phyloP scores from a whole-genome alignment of 2,113 vertebrate genomes.

The Carettochelys insculpta region DNA sequence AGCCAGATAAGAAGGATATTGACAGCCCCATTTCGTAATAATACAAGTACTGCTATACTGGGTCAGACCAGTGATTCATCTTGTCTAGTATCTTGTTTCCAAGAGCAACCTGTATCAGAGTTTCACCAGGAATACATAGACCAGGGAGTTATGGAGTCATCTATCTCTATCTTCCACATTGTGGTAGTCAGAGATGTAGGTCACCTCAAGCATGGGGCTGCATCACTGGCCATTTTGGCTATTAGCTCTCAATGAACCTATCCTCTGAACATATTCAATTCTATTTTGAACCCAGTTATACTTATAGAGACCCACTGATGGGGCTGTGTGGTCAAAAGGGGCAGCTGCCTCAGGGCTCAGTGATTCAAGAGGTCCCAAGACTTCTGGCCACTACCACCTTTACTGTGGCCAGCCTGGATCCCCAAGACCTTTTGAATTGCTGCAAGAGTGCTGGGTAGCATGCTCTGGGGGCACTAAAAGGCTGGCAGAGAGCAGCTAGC shows the following conservation, averaged over 20 bases:
- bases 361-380: no score
- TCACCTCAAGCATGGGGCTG: background rate
- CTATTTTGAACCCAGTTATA: background rate
- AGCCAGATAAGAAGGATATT: background rate
- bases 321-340: no score
- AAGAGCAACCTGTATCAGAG: background rate
- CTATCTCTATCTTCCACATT: background rate
- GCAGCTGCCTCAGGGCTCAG: no score
- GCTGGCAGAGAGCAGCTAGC: no score
- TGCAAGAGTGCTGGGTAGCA: no score
- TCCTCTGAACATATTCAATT: background rate
- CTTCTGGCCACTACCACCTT: no score
- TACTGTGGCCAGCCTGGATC: no score
- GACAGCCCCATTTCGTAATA: background rate
- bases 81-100: background rate
- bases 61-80: background rate
- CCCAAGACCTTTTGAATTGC: no score
- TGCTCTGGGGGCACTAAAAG: no score
- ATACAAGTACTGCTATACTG: background rate
- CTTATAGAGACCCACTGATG: no score
- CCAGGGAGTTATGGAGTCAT: background rate
- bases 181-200: background rate
- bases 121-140: background rate
- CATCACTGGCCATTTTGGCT: background rate
- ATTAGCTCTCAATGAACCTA: background rate